phyloP scores from a whole-genome alignment of 2,888 invertebrate genomes.

The Acronicta psi region DNA sequence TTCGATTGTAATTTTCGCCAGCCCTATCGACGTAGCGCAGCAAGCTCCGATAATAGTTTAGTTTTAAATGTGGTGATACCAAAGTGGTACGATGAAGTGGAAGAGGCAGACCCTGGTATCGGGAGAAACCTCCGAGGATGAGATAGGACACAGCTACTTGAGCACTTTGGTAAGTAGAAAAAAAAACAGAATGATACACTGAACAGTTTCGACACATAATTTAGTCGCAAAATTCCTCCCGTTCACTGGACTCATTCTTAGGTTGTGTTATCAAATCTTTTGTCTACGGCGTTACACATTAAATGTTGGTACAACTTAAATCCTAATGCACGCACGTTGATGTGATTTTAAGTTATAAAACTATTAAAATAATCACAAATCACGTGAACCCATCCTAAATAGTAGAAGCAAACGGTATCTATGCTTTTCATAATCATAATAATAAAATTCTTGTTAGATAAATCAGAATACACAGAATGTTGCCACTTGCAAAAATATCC shows the following conservation, averaged over 20 bases:
- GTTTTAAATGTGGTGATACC: slow-evolving; percentile 44
- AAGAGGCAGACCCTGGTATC: slow-evolving; percentile 78
- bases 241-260: no score
- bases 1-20: slow-evolving; percentile 18
- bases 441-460: no score
- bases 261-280: slow-evolving; percentile 4
- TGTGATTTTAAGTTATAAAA: slow-evolving; percentile 37
- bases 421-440: no score
- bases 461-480: no score
- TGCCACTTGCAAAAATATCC: no score
- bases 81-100: slow-evolving; percentile 72
- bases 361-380: slow-evolving; percentile 8
- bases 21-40: slow-evolving; percentile 28
- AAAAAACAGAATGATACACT: neutral
- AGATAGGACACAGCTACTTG: slow-evolving; percentile 84
- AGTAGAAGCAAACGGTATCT: no score
- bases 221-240: neutral
- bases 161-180: slow-evolving; percentile 82
- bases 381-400: slow-evolving; percentile 11
- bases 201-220: neutral
- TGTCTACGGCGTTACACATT: neutral
- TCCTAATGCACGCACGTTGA: slow-evolving; percentile 24
- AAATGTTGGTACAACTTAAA: slow-evolving; percentile 12
- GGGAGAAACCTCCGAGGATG: slow-evolving; percentile 84
- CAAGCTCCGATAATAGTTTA: slow-evolving; percentile 20